These are phyloP conservation scores for Metopia argyrocephala DNA, from an alignment of 2,888 invertebrate species.

Conservation along the genomic window DNA sequence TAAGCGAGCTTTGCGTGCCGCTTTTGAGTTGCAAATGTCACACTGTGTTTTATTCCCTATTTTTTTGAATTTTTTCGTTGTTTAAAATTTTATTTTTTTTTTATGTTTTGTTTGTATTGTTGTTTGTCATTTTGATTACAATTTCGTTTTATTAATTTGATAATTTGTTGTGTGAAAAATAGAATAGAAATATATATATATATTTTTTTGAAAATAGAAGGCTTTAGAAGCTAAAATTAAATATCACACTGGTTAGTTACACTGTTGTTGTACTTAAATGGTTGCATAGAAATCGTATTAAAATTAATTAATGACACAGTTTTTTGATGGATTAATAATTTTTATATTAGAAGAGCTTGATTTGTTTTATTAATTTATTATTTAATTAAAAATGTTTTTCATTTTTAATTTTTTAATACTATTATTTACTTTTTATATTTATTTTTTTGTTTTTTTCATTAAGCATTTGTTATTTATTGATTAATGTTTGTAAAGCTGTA, in stretches of 20 bases:
- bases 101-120: constrained; percentile 33
- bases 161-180: constrained; percentile 48
- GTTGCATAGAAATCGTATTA: no score
- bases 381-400: no score
- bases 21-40: constrained; percentile 89
- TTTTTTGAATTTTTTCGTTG: constrained; percentile 6
- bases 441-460: constrained; percentile 4
- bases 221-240: constrained; percentile 46
- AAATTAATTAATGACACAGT: background rate
- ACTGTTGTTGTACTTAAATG: constrained; percentile 43
- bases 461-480: constrained; percentile 9
- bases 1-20: constrained; percentile 83
- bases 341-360: no score
- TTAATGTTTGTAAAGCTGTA: constrained; percentile 67
- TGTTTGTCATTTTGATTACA: constrained; percentile 23
- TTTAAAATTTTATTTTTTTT: background rate
- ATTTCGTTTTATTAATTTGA: background rate
- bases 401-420: background rate
- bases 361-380: no score
- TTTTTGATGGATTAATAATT: no score
- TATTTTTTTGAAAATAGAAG: constrained; percentile 4
- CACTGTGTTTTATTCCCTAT: constrained; percentile 95
- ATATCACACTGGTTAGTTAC: constrained; percentile 55
- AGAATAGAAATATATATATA: constrained; percentile 37
- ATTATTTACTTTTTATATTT: constrained; percentile 4